Evolutionary conservation across 2,113 vertebrate genomes (phyloP).

Genomic region (Calyptommatus sinebrachiatus): DNA sequence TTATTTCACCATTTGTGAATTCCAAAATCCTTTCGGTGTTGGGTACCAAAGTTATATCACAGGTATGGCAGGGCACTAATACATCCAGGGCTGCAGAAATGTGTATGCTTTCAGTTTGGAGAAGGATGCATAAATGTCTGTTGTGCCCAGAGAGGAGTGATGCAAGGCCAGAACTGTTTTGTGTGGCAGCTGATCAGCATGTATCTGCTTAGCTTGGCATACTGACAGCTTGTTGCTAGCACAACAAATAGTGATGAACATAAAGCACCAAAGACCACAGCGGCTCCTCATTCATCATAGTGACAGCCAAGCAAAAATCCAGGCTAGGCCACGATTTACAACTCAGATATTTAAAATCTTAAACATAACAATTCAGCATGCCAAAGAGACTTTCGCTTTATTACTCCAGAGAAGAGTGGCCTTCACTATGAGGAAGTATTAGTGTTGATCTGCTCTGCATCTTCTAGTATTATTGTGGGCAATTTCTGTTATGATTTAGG

Average conservation of each 20-base stretch:
- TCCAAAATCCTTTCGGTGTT: neutral
- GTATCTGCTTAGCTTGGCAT: neutral
- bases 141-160: neutral
- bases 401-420: neutral
- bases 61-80: neutral
- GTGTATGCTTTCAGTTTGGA: neutral
- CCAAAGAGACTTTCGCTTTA: neutral
- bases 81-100: neutral
- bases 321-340: neutral
- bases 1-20: neutral
- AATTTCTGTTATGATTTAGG: too few relatives aligned
- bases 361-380: neutral
- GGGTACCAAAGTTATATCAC: neutral
- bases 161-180: neutral
- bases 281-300: conserved; percentile 15
- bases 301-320: conserved; percentile 7
- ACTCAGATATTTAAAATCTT: neutral
- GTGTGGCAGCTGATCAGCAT: conserved; percentile 2
- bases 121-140: neutral
- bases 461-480: neutral
- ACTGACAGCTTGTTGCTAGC: neutral
- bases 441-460: neutral
- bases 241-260: neutral
- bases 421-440: neutral
- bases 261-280: neutral